Evolutionary conservation across 2,888 invertebrate genomes (phyloP), one percentile per base, ranked within the genome.

Genomic region (Trissoscelio sp.): DNA sequence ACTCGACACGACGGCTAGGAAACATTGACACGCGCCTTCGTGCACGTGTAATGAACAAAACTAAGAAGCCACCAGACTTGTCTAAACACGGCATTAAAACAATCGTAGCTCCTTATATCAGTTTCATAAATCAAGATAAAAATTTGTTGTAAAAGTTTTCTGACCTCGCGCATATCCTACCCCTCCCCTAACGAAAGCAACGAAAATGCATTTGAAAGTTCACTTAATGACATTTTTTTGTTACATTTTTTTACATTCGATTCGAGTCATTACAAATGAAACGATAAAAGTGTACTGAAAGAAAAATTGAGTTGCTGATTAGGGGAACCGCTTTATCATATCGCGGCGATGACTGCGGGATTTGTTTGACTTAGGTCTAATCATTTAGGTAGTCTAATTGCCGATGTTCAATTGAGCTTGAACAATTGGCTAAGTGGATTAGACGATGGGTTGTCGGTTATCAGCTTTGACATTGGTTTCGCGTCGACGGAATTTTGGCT

Each of bases 61-160:
- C 77, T 73, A 77, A 72, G 64, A 74, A 70, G 62, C 44, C n/a
- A n/a, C n/a, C 67, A 16, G 66, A 73, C 60, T 75, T 82, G 62
- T 60, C 58, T 75, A 70, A 74, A 70, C 78, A 79, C 79, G 48
- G 53, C 46, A 67, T 75, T 53, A 70, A 75, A 77, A 64, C 69
- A 66, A 79, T 67, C 62, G 67, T 64, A 72, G 57, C 60, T 66
- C 55, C 22, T 74, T 73, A 72, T 82, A 79, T 77, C 67, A 16
- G 75, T 66, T 75, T 75, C 77, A 77, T 77, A 79, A 82, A 82
- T 77, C 82, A 77, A 69, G 73, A 77, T 73, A 79, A 79, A 73
- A 67, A 53, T 75, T 73, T 72, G 12, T 67, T 48, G 55, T 60
- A 48, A 81, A 72, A 75, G 75, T 75, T 81, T 66, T 46, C 57